phyloP scores from a whole-genome alignment of 1,140 invertebrate genomes.

The Eumaeus atala region DNA sequence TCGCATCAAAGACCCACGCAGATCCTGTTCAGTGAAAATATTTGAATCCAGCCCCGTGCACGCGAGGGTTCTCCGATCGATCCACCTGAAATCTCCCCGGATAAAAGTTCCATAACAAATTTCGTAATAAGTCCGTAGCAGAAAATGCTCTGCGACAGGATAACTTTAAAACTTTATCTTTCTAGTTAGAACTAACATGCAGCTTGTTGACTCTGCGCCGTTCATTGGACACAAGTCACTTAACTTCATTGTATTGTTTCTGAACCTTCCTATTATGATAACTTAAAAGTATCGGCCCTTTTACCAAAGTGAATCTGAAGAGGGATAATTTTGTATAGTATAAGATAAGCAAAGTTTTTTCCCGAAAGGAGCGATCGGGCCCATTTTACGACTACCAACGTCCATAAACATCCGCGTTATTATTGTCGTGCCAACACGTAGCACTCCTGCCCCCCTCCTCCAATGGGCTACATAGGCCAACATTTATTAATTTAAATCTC shows the following conservation, averaged over 20 bases:
- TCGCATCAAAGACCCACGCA: slow-evolving; percentile 34
- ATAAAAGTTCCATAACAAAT: slow-evolving; percentile 38
- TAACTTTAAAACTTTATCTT: slow-evolving; percentile 22
- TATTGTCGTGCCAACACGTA: too few species aligned
- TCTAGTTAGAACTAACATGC: background rate
- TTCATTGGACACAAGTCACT: too few species aligned
- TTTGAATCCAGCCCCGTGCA: slow-evolving; percentile 48
- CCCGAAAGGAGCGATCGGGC: too few species aligned
- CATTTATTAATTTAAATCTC: too few species aligned
- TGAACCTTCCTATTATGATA: background rate
- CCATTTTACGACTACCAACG: too few species aligned
- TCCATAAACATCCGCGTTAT: too few species aligned
- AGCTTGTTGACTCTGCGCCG: too few species aligned
- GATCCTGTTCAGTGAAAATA: slow-evolving; percentile 51
- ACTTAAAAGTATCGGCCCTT: background rate
- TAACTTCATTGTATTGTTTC: background rate
- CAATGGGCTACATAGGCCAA: too few species aligned
- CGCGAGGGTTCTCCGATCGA: slow-evolving; percentile 37
- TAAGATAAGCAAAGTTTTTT: too few species aligned
- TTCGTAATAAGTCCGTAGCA: slow-evolving; percentile 39
- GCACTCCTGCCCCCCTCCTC: too few species aligned
- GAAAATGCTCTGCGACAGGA: slow-evolving; percentile 27
- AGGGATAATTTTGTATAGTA: too few species aligned
- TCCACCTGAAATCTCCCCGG: slow-evolving; percentile 31
- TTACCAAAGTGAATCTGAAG: too few species aligned